These are phyloP conservation scores for Euborellia annulipes DNA, from an alignment of 1,140 invertebrate genomes.

Conservation along the genomic window DNA sequence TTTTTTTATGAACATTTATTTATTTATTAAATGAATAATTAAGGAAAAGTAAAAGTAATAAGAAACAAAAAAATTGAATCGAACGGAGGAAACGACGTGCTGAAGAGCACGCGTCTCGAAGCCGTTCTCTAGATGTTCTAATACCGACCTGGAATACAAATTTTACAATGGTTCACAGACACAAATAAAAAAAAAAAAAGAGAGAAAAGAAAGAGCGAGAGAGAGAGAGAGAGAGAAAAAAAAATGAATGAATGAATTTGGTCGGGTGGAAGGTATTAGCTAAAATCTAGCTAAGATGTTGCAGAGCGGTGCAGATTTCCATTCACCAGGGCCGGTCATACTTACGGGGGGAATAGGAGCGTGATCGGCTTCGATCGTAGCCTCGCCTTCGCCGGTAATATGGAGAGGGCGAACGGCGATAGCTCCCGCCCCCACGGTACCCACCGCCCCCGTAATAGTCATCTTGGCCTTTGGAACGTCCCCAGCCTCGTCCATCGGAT, in stretches of 20 bases:
- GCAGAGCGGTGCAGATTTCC: conserved; percentile 23
- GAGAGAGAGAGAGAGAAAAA: no score
- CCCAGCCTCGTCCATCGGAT: not conserved
- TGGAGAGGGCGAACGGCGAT: conserved; percentile 44
- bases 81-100: no score
- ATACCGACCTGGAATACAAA: conserved; percentile 7
- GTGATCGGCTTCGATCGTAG: conserved; percentile 60
- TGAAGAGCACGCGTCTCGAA: no score
- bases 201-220: not conserved
- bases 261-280: not conserved
- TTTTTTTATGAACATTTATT: no score
- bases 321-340: conserved; percentile 24
- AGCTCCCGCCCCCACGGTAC: conserved; percentile 23
- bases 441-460: conserved; percentile 13
- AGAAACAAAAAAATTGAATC: no score
- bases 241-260: not conserved
- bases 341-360: conserved; percentile 77
- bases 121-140: conserved; percentile 2
- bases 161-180: not conserved
- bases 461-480: conserved; percentile 2
- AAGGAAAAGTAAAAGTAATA: no score
- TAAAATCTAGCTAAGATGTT: conserved; percentile 8
- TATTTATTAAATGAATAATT: no score
- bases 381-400: conserved; percentile 38
- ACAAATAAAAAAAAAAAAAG: conserved; percentile 1